Evolutionary conservation across 1,140 invertebrate genomes (phyloP).

Genomic region (Harlomillsia oculata): DNA sequence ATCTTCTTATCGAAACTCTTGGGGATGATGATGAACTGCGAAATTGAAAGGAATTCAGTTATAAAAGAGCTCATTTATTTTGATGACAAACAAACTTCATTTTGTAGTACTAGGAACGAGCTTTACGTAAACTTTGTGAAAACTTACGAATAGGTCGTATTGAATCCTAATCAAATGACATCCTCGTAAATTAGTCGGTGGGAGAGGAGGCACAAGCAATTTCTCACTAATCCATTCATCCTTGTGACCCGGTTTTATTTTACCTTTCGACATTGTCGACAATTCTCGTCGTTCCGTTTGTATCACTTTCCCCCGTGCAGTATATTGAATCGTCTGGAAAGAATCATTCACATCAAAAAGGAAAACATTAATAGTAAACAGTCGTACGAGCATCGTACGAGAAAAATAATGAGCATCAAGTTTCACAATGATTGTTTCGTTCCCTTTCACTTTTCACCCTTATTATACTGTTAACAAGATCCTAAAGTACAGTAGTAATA

Average conservation of each 20-base stretch:
- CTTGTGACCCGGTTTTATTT: conserved; percentile 66
- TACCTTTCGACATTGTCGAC: conserved; percentile 66
- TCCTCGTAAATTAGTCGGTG: conserved; percentile 87
- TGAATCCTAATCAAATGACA: conserved; percentile 89
- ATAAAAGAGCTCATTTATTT: background rate
- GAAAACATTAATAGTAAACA: no score
- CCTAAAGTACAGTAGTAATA: no score
- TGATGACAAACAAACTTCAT: background rate
- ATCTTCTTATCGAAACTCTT: conserved; percentile 85
- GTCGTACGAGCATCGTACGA: background rate
- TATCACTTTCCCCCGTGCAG: conserved; percentile 72
- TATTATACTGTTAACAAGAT: no score
- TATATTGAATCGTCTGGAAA: conserved; percentile 76
- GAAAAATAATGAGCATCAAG: background rate
- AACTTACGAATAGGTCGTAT: conserved; percentile 88
- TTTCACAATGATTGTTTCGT: background rate
- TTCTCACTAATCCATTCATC: conserved; percentile 84
- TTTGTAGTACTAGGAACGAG: no score
- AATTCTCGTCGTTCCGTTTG: conserved; percentile 79
- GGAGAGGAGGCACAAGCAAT: conserved; percentile 84
- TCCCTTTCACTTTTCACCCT: no score
- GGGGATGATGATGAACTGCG: conserved; percentile 79
- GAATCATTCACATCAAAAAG: background rate
- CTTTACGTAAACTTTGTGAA: no score
- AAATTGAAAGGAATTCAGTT: conserved; percentile 31